Conservation (phyloP, 2,113 vertebrate genomes). For the Scopus umbretta region DNA sequence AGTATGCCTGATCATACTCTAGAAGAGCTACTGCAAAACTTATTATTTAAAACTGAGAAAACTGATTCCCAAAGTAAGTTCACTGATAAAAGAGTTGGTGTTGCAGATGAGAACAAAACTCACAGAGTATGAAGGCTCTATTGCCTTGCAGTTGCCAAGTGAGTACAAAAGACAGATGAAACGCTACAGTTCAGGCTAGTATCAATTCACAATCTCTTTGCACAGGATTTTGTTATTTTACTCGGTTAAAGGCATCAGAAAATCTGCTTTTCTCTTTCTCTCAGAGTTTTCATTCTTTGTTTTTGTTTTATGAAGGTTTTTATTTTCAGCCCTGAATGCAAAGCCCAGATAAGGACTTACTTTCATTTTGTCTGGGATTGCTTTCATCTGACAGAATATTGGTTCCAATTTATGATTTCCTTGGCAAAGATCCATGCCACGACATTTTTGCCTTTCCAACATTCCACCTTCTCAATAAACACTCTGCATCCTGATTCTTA, state of each 20-base stretch:
- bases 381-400: background rate
- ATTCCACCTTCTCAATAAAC: background rate
- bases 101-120: background rate
- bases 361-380: background rate
- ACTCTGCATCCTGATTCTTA: background rate
- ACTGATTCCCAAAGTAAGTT: background rate
- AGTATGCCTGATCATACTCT: background rate
- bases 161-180: slow-evolving; percentile 8
- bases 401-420: background rate
- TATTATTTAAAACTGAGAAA: background rate
- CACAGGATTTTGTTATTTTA: background rate
- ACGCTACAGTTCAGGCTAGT: background rate
- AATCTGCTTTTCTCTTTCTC: background rate
- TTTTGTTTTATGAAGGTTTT: background rate
- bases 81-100: background rate
- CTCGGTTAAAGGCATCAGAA: background rate
- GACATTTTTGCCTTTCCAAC: background rate
- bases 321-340: background rate
- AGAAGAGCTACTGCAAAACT: background rate
- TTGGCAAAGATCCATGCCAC: background rate
- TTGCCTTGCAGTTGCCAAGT: background rate
- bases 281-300: background rate
- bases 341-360: background rate
- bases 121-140: background rate
- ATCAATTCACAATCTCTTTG: background rate